phyloP scores from a whole-genome alignment of 92 coral and sea anemone species.

The Porites rus region DNA sequence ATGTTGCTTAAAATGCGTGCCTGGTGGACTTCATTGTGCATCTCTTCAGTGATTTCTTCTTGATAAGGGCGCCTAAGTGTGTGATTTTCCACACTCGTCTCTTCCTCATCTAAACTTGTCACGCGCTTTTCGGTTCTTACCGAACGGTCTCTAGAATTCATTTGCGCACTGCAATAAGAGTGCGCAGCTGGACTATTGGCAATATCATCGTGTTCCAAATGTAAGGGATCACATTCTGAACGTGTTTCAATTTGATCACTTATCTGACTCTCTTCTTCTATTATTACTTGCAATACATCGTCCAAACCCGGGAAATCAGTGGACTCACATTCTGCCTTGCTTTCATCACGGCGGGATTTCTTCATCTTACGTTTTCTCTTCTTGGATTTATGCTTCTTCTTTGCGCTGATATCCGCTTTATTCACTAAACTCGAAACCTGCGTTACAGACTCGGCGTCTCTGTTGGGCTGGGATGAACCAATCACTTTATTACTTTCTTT shows the following conservation, averaged over 20 bases:
- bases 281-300: conserved; percentile 31
- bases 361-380: conserved; percentile 1
- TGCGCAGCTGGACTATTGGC: neutral
- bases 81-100: neutral
- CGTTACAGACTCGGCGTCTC: neutral
- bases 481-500: neutral
- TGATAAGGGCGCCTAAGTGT: neutral
- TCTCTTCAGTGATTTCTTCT: neutral
- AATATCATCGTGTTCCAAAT: neutral
- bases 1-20: neutral
- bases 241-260: neutral
- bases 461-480: neutral
- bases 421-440: neutral
- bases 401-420: neutral
- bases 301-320: conserved; percentile 17
- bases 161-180: neutral
- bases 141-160: neutral
- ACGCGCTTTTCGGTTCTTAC: neutral
- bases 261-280: conserved; percentile 17
- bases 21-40: neutral
- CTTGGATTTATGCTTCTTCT: neutral
- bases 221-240: neutral
- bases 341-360: neutral
- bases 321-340: neutral
- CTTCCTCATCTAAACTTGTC: neutral